Percentiles rank a stretch among this genome's conserved stretches.
These are phyloP conservation scores for Hybognathus amarus DNA, from an alignment of 2,797 vertebrate species.

Conservation along the genomic window DNA sequence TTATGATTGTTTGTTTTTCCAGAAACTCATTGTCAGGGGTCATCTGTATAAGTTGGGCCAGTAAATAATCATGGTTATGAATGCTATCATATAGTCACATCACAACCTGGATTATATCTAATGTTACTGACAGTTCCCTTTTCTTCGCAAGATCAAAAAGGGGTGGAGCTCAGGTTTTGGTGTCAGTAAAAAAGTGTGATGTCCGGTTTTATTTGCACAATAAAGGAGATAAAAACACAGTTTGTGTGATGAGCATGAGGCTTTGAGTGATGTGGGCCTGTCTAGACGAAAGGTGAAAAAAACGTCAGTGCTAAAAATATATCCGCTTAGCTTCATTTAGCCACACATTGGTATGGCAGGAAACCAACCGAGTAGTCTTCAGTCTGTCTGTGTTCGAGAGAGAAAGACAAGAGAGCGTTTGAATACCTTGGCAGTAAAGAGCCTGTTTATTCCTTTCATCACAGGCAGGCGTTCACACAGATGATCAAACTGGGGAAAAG, in stretches of 20 bases:
- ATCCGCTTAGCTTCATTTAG: not conserved
- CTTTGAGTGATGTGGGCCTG: not conserved
- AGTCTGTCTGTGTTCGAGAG: not conserved
- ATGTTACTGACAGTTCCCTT: not conserved
- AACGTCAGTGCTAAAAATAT: not conserved
- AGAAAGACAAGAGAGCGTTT: not conserved
- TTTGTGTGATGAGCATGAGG: not conserved
- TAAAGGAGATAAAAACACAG: not conserved
- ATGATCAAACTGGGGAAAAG: not conserved
- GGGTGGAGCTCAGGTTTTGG: not conserved
- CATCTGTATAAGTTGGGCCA: not conserved
- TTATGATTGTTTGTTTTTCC: not conserved
- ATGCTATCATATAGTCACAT: not conserved
- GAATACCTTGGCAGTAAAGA: not conserved
- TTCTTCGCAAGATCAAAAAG: not conserved
- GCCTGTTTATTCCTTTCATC: not conserved
- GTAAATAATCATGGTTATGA: not conserved
- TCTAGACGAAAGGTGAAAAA: not conserved
- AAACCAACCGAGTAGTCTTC: constrained; percentile 32
- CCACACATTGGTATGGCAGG: constrained; percentile 54
- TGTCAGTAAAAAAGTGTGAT: not conserved
- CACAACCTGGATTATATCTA: not conserved
- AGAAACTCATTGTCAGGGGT: not conserved
- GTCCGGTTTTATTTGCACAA: not conserved
- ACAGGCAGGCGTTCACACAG: not conserved